A percentile compares a stretch with the other conserved stretches of the same genome.
Conservation (phyloP, 1,140 invertebrate species). For the Copidosoma floridanum region DNA sequence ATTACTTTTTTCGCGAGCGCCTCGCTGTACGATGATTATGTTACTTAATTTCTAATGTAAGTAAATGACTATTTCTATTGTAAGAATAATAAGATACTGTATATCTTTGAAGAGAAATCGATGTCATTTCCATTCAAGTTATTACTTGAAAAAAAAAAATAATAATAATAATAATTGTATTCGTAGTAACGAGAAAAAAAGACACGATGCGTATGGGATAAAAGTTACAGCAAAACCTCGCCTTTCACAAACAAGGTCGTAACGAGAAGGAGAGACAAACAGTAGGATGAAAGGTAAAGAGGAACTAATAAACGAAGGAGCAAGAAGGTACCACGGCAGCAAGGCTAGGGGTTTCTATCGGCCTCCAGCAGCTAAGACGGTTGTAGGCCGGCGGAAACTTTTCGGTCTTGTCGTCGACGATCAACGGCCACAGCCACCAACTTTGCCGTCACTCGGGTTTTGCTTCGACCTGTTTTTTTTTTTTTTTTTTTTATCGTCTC, state of each 20-base stretch:
- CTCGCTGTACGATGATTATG: too few relatives aligned
- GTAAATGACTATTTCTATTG: too few relatives aligned
- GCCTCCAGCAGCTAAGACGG: constrained; percentile 76
- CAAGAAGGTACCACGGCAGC: constrained; percentile 31
- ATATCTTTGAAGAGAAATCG: too few relatives aligned
- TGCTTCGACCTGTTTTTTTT: not conserved
- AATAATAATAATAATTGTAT: too few relatives aligned
- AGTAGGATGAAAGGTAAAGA: not conserved
- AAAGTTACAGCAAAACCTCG: too few relatives aligned
- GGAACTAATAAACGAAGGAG: not conserved
- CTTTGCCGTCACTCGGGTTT: constrained; percentile 24
- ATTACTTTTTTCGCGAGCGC: too few relatives aligned
- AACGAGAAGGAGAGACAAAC: too few relatives aligned
- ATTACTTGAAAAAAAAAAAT: too few relatives aligned
- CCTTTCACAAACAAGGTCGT: too few relatives aligned
- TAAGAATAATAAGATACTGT: too few relatives aligned
- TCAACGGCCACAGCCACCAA: constrained; percentile 44
- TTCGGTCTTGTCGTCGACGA: constrained; percentile 63
- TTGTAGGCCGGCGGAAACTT: constrained; percentile 93
- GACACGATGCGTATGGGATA: not conserved
- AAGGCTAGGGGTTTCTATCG: constrained; percentile 83
- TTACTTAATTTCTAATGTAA: too few relatives aligned
- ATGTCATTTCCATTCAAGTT: too few relatives aligned
- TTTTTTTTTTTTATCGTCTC: not conserved
- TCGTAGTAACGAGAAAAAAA: not conserved